Conservation (phyloP, 2,797 vertebrate species). For the Sebastes miniatus region DNA sequence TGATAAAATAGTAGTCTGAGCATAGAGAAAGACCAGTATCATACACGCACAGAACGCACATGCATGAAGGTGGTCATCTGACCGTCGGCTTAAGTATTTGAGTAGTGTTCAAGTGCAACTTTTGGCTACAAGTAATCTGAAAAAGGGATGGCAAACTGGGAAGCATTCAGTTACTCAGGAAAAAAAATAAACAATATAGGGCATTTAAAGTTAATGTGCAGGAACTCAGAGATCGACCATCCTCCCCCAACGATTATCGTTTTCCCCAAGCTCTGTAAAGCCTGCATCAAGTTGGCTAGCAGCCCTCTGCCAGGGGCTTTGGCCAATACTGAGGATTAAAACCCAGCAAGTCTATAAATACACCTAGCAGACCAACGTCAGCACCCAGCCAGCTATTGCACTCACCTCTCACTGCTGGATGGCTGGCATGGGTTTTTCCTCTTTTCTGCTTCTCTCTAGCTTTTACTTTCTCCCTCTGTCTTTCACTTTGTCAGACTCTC, state of each 20-base stretch:
- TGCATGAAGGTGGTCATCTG: neutral
- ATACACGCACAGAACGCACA: neutral
- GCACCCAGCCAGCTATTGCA: conserved; percentile 61
- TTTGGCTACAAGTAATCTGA: neutral
- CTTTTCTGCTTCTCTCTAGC: conserved; percentile 20
- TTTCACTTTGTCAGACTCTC: conserved; percentile 28
- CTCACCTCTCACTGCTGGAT: conserved; percentile 67
- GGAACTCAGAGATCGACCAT: conserved; percentile 53
- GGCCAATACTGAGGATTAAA: conserved; percentile 82
- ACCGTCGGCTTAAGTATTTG: neutral
- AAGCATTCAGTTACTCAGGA: neutral
- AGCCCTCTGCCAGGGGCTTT: conserved; percentile 72
- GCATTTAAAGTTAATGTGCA: conserved; percentile 40
- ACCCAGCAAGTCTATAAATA: conserved; percentile 82
- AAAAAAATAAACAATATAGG: neutral
- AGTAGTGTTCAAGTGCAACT: neutral
- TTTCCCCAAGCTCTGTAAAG: conserved; percentile 62
- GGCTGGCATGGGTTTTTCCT: conserved; percentile 43
- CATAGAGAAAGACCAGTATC: too few species aligned
- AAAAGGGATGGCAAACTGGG: neutral
- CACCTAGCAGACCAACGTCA: conserved; percentile 75
- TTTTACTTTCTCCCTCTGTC: conserved; percentile 35
- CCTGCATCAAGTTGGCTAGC: conserved; percentile 70
- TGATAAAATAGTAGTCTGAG: neutral
- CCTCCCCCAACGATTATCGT: conserved; percentile 57